Evolutionary conservation across 2,113 vertebrate species (phyloP).

Genomic region (Caracal caracal): DNA sequence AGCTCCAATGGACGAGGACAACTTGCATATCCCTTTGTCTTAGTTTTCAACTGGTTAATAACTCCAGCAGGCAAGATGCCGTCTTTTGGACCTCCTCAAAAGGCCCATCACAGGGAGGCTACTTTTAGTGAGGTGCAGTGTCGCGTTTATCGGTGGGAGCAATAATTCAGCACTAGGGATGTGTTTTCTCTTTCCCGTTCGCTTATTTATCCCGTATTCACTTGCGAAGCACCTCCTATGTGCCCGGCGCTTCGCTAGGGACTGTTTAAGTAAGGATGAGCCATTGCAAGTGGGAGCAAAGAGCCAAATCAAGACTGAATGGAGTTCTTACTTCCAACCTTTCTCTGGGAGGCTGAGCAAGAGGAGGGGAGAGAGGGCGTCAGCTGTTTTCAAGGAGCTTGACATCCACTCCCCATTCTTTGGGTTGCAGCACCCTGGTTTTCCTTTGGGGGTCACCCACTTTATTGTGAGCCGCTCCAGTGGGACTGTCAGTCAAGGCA

Average conservation of each 20-base stretch:
- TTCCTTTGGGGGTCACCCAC: not conserved
- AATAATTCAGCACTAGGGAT: no score
- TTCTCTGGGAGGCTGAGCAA: not conserved
- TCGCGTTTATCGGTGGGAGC: no score
- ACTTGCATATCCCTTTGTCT: not conserved
- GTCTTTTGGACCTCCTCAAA: no score
- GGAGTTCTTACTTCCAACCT: not conserved
- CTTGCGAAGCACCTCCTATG: not conserved
- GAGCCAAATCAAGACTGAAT: not conserved
- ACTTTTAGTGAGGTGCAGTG: not conserved
- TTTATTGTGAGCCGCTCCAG: not conserved
- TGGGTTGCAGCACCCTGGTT: not conserved
- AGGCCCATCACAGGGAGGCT: not conserved
- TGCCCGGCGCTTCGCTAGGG: not conserved
- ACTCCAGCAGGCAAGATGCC: fast-evolving
- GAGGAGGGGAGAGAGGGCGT: no score
- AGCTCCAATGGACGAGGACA: not conserved
- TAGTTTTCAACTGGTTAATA: not conserved
- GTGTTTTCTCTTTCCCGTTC: not conserved
- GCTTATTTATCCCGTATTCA: not conserved
- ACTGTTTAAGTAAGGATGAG: not conserved
- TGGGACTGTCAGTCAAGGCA: not conserved
- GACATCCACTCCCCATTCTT: not conserved
- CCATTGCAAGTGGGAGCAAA: not conserved
- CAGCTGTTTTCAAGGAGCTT: not conserved